Evolutionary conservation across 2,888 invertebrate genomes (phyloP), one percentile per base, ranked within the genome.

Genomic region (Zootermopsis nevadensis): DNA sequence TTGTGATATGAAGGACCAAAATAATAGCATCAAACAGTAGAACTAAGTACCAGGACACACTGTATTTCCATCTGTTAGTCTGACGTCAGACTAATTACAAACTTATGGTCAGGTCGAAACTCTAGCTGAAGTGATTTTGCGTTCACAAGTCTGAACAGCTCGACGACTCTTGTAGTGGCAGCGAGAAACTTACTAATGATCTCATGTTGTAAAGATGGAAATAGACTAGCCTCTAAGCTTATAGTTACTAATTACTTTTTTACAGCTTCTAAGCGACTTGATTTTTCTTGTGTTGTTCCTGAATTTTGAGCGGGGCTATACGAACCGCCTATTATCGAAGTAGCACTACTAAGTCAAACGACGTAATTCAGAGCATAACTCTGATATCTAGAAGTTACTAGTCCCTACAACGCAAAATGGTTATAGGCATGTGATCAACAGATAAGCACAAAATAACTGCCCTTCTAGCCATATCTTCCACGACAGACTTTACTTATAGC

Each of bases 171-270:
- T 74, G 74, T 69, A 31, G 22, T 7, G 69, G 33, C 38, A 24
- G 38, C 38, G 74, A 72, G 79, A 79, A 79, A 79, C 79, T 79
- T 79, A 79, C 79, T 79, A 79, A 79, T 79, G 79, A 79, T 66
- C 79, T n/a, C 60, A 35, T 66, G 79, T 79, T 79, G 66, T 79
- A 35, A 79, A 79, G 79, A 79, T 79, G 79, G 79, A 60, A 79
- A 79, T 79, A 66, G 35, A 60, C n/a, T 38, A 66, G 60, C 24
- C 35, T 33, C 60, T 35, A 60, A 79, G 60, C 79, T 60, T 60
- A 66, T 35, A 66, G 79, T n/a, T 38, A 38, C 74, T 38, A n/a
- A 24, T 74, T n/a, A 74, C 38, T 38, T 74, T 42, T 38, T 24
- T 42, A 10, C 42, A 74, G 42, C 35, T n/a, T 24, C 24, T n/a